Evolutionary conservation across 2,113 vertebrate genomes (phyloP), one percentile per base, ranked within the genome.

Genomic region (Phalacrocorax aristotelis): DNA sequence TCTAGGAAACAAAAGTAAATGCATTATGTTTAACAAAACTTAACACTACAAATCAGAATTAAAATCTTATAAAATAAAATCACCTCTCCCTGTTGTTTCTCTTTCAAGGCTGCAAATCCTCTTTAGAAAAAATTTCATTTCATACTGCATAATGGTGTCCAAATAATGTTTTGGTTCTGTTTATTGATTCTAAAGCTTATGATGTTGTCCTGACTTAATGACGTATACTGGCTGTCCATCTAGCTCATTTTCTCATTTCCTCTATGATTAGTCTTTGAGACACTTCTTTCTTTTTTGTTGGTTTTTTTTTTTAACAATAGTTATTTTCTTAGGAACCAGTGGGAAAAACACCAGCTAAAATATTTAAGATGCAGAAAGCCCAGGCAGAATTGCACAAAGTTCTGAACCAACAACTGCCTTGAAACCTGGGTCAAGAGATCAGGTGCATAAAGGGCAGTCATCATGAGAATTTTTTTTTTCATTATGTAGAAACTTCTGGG

Each of bases 401-500:
- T 97, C 95, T 97, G 81, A 96, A 93, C 13, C 90, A 98, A 89
- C 94, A 96, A 96, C 81, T 3, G 13, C 92, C 90, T 89, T 96
- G 97, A 97, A 97, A 83, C 87, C 89, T 87, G 95, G 96, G 97
- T 98, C 97, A 98, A 94, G 94, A 98, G 97, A 97, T 98, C 96
- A 97, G 87, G 86, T 71, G 82, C 86, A 93, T 95, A 93, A 97
- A 97, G 97, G 86, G 87, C 89, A 98, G 95, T 96, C 94, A 94
- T 71, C 86, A 64, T 84, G 95, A 97, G 97, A 95, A 69, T 60
- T 77, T 25, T 93, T 60, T 89, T 95, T 94, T 94, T 87, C 79
- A 74, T 93, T 96, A 88, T 68, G 34, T 83, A 84, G 94, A 93
- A 94, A 85, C 60, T 96, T 95, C 90, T 94, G 92, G 90, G 92